Conservation (phyloP, 2,888 invertebrate species). For the Tetranychus truncatus region DNA sequence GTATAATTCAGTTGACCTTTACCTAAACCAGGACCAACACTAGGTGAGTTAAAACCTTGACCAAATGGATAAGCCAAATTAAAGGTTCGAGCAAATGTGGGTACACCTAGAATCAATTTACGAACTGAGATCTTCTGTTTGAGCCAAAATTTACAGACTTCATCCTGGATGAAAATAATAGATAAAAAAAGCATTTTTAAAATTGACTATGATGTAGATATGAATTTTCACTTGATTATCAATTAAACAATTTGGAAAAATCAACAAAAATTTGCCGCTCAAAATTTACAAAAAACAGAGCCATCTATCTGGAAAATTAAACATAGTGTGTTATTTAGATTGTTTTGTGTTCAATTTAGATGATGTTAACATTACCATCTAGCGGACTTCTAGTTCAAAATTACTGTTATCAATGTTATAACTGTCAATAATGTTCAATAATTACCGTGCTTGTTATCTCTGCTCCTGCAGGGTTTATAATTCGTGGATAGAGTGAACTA, state of each 20-base stretch:
- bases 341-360: too few species aligned
- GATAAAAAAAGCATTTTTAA: not conserved
- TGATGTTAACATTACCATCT: too few species aligned
- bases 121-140: not conserved
- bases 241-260: too few species aligned
- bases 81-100: slow-evolving; percentile 67
- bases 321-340: too few species aligned
- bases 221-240: not conserved
- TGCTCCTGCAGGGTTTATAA: slow-evolving; percentile 45
- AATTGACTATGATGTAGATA: slow-evolving; percentile 42
- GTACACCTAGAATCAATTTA: slow-evolving; percentile 65
- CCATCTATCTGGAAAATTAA: too few species aligned
- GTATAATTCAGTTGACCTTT: slow-evolving; percentile 55
- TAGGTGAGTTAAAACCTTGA: slow-evolving; percentile 49
- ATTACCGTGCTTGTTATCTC: slow-evolving; percentile 35
- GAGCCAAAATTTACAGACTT: slow-evolving; percentile 11
- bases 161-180: not conserved
- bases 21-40: slow-evolving; percentile 47
- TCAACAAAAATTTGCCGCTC: too few species aligned
- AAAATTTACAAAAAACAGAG: too few species aligned
- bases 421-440: not conserved
- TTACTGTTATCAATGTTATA: not conserved
- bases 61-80: slow-evolving; percentile 48
- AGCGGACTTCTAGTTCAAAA: too few species aligned
- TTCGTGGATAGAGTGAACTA: slow-evolving; percentile 51